Percentiles rank a stretch among this genome's conserved stretches.
Conservation (phyloP, 2,113 vertebrate species). For the Entomyzon cyanotis region DNA sequence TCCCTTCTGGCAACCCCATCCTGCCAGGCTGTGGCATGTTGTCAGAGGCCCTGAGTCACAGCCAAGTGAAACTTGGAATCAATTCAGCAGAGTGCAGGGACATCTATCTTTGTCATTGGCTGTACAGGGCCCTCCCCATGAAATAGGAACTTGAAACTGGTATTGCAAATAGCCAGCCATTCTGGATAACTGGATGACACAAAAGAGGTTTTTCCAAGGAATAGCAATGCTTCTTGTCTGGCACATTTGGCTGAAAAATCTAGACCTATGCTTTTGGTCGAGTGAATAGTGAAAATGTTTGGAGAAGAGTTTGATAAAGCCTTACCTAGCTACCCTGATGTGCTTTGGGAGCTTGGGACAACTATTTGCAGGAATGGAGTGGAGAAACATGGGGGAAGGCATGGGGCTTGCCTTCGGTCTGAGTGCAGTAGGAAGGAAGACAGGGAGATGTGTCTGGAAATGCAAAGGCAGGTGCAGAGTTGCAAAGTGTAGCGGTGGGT, state of each 20-base stretch:
- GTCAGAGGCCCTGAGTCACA: not conserved
- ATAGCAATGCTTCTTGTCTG: not conserved
- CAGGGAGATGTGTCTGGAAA: not conserved
- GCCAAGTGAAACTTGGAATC: not conserved
- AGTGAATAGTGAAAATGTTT: not conserved
- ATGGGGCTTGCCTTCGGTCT: not conserved
- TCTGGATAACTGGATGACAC: not conserved
- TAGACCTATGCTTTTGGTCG: not conserved
- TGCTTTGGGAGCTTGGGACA: not conserved
- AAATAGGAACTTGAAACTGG: not conserved
- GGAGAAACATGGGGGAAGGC: not conserved
- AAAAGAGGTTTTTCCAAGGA: not conserved
- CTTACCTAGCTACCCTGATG: not conserved
- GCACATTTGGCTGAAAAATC: not conserved
- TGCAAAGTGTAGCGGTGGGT: not conserved
- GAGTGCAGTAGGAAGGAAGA: not conserved
- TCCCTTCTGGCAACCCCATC: not conserved
- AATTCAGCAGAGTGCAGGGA: not conserved
- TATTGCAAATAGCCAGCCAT: not conserved
- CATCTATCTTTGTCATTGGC: not conserved
- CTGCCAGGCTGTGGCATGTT: not conserved
- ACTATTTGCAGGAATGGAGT: not conserved
- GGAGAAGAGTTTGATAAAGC: not conserved
- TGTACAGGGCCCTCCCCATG: not conserved
- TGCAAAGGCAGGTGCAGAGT: not conserved